phyloP scores from a whole-genome alignment of 2,888 invertebrate genomes.

The Dryadula phaetusa region DNA sequence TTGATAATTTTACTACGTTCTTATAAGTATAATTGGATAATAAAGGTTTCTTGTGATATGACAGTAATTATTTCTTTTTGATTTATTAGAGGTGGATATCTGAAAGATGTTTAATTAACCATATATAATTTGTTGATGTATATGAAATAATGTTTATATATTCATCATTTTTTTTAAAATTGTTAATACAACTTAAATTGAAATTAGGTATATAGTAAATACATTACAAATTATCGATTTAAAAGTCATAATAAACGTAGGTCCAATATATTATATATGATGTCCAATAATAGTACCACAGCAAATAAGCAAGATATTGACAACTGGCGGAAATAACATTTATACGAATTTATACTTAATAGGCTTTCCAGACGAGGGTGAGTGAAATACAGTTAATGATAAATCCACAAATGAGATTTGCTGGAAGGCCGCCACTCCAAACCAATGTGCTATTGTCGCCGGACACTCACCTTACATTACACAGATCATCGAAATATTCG shows the following conservation, averaged over 20 bases:
- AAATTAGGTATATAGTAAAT: constrained; percentile 1
- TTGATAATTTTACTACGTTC: constrained; percentile 16
- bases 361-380: constrained; percentile 78
- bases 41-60: background rate
- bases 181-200: no score
- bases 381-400: constrained; percentile 83
- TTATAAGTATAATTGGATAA: background rate
- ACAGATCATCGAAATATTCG: constrained; percentile 67
- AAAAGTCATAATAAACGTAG: constrained; percentile 12
- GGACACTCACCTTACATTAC: constrained; percentile 80
- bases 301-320: constrained; percentile 71
- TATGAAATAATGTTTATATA: no score
- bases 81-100: background rate
- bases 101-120: no score
- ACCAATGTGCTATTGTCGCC: constrained; percentile 76
- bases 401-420: constrained; percentile 85
- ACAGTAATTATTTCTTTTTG: background rate
- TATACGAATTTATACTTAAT: constrained; percentile 81
- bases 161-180: no score
- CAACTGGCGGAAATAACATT: constrained; percentile 78
- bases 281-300: no score
- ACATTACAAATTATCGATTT: constrained; percentile 21
- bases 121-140: no score
- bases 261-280: constrained; percentile 23
- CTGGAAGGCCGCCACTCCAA: constrained; percentile 81